These are phyloP conservation scores for Tanaodytes sp. DNA, from an alignment of 2,888 invertebrate species.

Conservation along the genomic window DNA sequence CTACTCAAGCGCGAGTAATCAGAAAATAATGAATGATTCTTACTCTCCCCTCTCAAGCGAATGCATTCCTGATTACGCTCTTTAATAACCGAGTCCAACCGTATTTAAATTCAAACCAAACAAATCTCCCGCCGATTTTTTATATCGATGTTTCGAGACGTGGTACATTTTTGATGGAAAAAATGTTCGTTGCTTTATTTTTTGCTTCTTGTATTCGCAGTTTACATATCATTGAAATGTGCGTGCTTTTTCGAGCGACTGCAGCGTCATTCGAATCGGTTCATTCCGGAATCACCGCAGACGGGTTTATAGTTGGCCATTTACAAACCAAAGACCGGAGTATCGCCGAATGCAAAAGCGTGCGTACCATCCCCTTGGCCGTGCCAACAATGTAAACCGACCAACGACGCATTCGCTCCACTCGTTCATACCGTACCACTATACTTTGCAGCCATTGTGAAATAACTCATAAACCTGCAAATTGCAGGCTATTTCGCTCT, in stretches of 20 bases:
- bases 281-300: conserved; percentile 42
- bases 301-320: conserved; percentile 61
- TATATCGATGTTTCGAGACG: too few species aligned
- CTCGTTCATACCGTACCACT: conserved; percentile 63
- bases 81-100: too few species aligned
- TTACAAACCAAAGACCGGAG: conserved; percentile 36
- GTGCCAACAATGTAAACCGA: conserved; percentile 54
- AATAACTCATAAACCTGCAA: conserved; percentile 74
- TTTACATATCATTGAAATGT: too few species aligned
- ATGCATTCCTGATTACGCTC: too few species aligned
- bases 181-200: too few species aligned
- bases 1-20: conserved; percentile 35
- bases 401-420: conserved; percentile 47
- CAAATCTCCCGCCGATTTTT: too few species aligned
- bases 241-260: too few species aligned
- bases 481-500: conserved; percentile 71
- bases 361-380: conserved; percentile 46
- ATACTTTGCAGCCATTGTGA: conserved; percentile 74
- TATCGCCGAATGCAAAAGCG: conserved; percentile 51
- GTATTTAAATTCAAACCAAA: too few species aligned
- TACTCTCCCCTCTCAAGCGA: too few species aligned
- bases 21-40: conserved; percentile 33
- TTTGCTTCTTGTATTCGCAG: too few species aligned
- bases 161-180: too few species aligned
- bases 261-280: conserved; percentile 1